Evolutionary conservation across 2,113 vertebrate species (phyloP).

Genomic region (Ophthalmolycus amberensis): DNA sequence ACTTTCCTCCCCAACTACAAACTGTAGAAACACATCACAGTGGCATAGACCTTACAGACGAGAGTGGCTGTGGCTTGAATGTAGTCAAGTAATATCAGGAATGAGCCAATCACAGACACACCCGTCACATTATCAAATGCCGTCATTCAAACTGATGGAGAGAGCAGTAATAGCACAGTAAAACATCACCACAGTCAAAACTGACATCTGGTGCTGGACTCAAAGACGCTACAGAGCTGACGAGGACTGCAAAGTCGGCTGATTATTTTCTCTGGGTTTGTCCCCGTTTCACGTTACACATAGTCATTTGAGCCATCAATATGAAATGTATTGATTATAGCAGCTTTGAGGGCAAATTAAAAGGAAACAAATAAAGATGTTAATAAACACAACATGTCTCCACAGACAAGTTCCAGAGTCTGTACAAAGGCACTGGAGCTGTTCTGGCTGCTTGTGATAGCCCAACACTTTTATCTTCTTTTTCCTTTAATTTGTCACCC

Average conservation of each 20-base stretch:
- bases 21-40: not conserved
- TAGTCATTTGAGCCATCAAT: not conserved
- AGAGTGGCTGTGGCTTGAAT: not conserved
- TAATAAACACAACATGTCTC: not conserved
- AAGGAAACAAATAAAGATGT: not conserved
- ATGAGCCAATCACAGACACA: constrained; percentile 1
- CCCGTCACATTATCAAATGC: not conserved
- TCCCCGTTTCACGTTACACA: not conserved
- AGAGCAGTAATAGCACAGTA: not conserved
- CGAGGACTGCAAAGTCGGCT: not conserved
- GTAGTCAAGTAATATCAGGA: not conserved
- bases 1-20: not conserved
- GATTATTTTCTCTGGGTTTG: not conserved
- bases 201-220: not conserved
- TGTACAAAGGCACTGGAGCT: constrained; percentile 4
- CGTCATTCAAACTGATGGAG: not conserved
- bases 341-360: constrained; percentile 11
- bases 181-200: not conserved
- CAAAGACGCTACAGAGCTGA: not conserved
- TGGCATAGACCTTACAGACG: not conserved
- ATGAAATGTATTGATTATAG: not conserved
- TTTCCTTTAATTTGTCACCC: constrained; percentile 15
- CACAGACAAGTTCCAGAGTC: not conserved
- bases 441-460: not conserved
- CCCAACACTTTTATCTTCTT: not conserved